Evolutionary conservation across 2,113 vertebrate genomes (phyloP), one percentile per base, ranked within the genome.

Genomic region (Mirounga angustirostris): DNA sequence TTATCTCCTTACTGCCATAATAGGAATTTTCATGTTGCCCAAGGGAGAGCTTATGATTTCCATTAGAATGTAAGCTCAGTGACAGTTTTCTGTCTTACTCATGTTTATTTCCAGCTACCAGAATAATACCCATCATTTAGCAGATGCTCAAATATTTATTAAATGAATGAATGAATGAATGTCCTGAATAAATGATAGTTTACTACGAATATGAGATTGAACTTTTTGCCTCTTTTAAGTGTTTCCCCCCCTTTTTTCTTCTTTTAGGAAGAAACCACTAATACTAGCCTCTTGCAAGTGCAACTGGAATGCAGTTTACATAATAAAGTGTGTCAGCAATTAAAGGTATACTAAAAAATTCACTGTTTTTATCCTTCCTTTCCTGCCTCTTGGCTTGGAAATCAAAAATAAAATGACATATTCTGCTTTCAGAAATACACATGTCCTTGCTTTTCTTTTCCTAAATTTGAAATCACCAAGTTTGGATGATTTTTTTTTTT

Each of bases 261-360:
- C 74, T 98, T 98, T 28, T 98, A 99, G 99, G 99, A 99, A 99
- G 99, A 99, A 99, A 98, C 99, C 90, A 99, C 97, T 82, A 99
- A 99, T 99, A 98, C 99, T 97, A 99, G 99, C 91, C 99, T 99
- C 52, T 98, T 99, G 98, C 99, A 98, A 98, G 99, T 99, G 82
- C 99, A 99, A 84, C 99, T 99, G 98, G 99, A 99, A 98, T 99
- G 99, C 99, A 99, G 98, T 99, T 98, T 99, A 97, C 99, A 99
- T 92, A 99, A 99, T 85, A 98, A 98, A 78, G 98, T 99, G 36
- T 99, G 99, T 91, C 99, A 98, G 97, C 99, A 98, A 92, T 98
- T 99, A 97, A 99, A 99, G 99, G 99, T 99, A 99, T 93, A 69
- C 50, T 81, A 56, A 79, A 80, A 36, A 22, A 90, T 85, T 93